Conservation (phyloP, 2,797 vertebrate species). For the Gymnothorax reevesii region DNA sequence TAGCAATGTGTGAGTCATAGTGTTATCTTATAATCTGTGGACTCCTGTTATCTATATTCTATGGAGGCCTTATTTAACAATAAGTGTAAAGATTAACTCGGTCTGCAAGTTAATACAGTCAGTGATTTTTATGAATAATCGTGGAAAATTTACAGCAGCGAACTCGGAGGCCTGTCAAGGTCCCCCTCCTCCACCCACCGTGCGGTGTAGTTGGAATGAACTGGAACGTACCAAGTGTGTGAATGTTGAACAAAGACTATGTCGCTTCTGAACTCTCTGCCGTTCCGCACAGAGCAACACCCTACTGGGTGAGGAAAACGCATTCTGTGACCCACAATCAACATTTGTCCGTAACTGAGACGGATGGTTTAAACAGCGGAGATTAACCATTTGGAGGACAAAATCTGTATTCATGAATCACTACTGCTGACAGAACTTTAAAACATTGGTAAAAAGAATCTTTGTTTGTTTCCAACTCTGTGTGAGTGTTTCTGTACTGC, state of each 20-base stretch:
- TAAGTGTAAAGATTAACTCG: too few species aligned
- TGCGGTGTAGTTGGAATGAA: not conserved
- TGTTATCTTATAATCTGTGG: too few species aligned
- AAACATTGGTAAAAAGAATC: too few species aligned
- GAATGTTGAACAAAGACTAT: not conserved
- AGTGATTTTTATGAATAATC: not conserved
- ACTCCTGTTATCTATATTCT: not conserved
- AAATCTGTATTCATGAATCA: not conserved
- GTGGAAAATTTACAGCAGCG: not conserved
- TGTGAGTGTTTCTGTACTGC: not conserved
- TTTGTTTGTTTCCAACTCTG: not conserved
- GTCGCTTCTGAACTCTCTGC: not conserved
- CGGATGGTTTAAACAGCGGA: not conserved
- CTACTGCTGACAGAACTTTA: not conserved
- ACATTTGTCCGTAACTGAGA: not conserved
- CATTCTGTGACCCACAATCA: not conserved
- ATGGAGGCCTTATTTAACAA: not conserved
- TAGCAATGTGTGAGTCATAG: too few species aligned
- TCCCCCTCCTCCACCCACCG: not conserved
- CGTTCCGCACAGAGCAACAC: not conserved
- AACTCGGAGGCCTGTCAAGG: not conserved
- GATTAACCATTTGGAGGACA: not conserved
- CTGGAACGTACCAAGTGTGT: not conserved
- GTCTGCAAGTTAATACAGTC: too few species aligned
- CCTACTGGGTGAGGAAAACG: not conserved